Evolutionary conservation across 2,797 vertebrate genomes (phyloP), one percentile per base, ranked within the genome.

Genomic region (Aythya fuligula): DNA sequence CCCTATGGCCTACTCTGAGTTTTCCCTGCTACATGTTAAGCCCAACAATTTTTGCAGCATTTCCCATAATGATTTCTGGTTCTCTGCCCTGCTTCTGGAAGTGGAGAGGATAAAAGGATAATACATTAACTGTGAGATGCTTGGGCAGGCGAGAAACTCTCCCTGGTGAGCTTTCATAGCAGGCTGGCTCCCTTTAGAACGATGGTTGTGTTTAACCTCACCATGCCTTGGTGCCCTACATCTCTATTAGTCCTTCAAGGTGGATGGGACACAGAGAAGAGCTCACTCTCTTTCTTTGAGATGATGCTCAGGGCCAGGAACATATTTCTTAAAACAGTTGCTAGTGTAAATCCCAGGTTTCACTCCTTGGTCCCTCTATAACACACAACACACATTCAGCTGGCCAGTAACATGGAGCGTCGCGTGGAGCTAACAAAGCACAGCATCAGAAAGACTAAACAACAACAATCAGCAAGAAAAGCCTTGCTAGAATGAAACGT

Each of bases 401-500:
- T 88, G 32, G 17, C 13, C 47, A 14, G 38, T 47, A 36, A n/a
- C 25, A 18, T n/a, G 56, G 74, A 85, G 47, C 6, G 30, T 34
- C 24, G 28, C 9, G 6, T 0, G 7, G 58, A 60, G 41, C 15
- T 62, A 87, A 72, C 3, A 28, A 64, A 13, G 15, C 17, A 61
- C 1, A 65, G 8, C 32, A 75, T 17, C 43, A 70, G 25, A n/a
- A 76, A 70, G 70, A 58, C 39, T 38, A 75, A 85, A 39, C 36
- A 65, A 49, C 27, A 78, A 60, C 24, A 51, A 20, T 3, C n/a
- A 30, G 39, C 13, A 74, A 88, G 77, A 80, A 87, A 94, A 92
- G 34, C 12, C 16, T 85, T 39, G 10, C 49, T 80, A 89, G 81
- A 86, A 93, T 34, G 14, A 91, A 93, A 86, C 45, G 6, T 56